phyloP scores from a whole-genome alignment of 1,140 invertebrate genomes.

The Chironomus striatipennis region DNA sequence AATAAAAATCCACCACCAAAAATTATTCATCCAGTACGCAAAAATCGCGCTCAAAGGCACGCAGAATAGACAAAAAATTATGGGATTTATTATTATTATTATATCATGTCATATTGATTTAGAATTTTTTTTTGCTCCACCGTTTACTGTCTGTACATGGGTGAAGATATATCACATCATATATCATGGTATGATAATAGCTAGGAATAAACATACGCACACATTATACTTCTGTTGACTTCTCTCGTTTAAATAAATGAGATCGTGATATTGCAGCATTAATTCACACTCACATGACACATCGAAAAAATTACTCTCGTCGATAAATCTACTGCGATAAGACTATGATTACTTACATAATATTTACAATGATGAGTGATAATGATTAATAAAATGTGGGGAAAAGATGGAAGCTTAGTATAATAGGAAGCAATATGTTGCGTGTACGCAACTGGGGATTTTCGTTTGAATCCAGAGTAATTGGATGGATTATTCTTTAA shows the following conservation, averaged over 20 bases:
- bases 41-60: no score
- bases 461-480: no score
- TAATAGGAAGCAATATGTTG: no score
- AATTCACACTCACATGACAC: slow-evolving; percentile 12
- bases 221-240: slow-evolving; percentile 7
- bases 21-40: no score
- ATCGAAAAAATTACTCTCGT: neutral
- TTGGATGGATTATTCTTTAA: no score
- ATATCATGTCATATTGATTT: slow-evolving; percentile 4
- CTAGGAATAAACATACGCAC: neutral
- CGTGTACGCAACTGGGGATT: no score
- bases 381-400: neutral
- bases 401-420: no score
- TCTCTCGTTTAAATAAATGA: slow-evolving; percentile 14
- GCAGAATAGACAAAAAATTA: neutral
- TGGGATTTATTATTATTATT: slow-evolving; percentile 1
- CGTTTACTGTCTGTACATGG: neutral
- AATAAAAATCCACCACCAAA: no score
- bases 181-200: slow-evolving; percentile 4
- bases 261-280: slow-evolving; percentile 12
- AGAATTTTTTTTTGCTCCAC: neutral
- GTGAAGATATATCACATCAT: neutral
- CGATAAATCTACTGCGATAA: slow-evolving; percentile 7
- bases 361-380: neutral
- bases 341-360: neutral